phyloP scores from a whole-genome alignment of 1,140 invertebrate species.

The Listronotus oregonensis region DNA sequence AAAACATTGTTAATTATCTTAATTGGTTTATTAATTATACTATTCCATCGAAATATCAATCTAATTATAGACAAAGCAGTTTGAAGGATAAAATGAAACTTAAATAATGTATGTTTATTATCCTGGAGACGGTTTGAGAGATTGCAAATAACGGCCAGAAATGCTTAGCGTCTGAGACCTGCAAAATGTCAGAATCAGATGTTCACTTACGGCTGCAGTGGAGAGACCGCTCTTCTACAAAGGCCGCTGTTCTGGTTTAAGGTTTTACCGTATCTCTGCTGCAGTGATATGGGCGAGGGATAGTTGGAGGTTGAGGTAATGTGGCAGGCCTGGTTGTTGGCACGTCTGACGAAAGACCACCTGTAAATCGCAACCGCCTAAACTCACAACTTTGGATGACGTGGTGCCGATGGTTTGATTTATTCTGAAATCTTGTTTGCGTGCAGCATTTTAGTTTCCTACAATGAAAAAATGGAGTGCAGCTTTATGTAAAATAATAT shows the following conservation, averaged over 20 bases:
- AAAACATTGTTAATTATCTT: too few species aligned
- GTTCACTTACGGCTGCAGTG: conserved; percentile 64
- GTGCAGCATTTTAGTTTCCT: conserved; percentile 21
- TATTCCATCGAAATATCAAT: too few species aligned
- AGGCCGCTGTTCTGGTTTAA: conserved; percentile 61
- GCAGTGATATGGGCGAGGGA: conserved; percentile 50
- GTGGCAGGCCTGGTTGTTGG: conserved; percentile 58
- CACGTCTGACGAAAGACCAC: conserved; percentile 64
- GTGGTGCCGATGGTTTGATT: conserved; percentile 7
- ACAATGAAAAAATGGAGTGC: conserved; percentile 18
- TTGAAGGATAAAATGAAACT: neutral
- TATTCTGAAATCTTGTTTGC: neutral
- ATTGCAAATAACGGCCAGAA: conserved; percentile 1
- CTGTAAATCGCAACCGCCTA: conserved; percentile 53
- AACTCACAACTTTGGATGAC: neutral
- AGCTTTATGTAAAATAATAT: too few species aligned
- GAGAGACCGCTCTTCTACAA: conserved; percentile 62
- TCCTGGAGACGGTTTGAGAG: neutral
- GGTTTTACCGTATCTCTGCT: conserved; percentile 62
- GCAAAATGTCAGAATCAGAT: neutral
- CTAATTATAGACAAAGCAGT: too few species aligned
- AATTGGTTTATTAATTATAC: too few species aligned
- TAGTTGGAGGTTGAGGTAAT: conserved; percentile 51
- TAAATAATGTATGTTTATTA: neutral
- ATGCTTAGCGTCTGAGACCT: neutral